Base-by-base conservation (phyloP, 2,888 invertebrate species). In the Halocaridina rubra region DNA sequence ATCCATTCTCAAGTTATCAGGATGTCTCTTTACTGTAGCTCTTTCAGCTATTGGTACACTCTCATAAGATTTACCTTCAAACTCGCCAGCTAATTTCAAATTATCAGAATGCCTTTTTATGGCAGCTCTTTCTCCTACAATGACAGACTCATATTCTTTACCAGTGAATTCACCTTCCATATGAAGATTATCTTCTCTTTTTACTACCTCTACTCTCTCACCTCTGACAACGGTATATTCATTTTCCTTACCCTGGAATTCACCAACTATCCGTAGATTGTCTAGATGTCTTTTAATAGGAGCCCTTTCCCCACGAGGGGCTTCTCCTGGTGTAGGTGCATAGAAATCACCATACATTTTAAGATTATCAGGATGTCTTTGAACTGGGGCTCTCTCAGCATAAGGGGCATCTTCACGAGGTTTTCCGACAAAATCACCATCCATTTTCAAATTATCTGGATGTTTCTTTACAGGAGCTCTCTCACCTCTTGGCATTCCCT, bases 311-410 rank as follows among this genome's bases (percentile, higher is more conserved):
- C 53, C 53, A 10, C 53, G 7, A n/a, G 53, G 53, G 19, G 53
- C 53, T 53, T 53, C 53, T 7, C 53, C 53, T n/a, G 53, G 53
- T 7, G 53, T 7, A 19, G 53, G 53, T 10, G 53, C 90, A 90
- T 89, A 82, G 88, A 93, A 93, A 8, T 92, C 91, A 13, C 93
- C 93, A 89, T 92, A 91, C 88, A 93, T 92, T 81, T 90, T 91
- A 0, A 94, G 91, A 89, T 94, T 94, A 88, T 92, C 94, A 88
- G 93, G 92, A 33, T 94, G 94, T 92, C 80, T 89, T 2, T 46
- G n/a, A 3, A 81, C 74, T 32, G 74, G 77, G 7, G 69, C 79
- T 30, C 81, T 67, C 64, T 86, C 78, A 27, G 82, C 86, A n/a
- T 69, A 27, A 24, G 77, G 77, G 13, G 77, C 77, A 64, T 78